Evolutionary conservation across 2,797 vertebrate genomes (phyloP).

Genomic region (Hyperoplus lanceolatus): DNA sequence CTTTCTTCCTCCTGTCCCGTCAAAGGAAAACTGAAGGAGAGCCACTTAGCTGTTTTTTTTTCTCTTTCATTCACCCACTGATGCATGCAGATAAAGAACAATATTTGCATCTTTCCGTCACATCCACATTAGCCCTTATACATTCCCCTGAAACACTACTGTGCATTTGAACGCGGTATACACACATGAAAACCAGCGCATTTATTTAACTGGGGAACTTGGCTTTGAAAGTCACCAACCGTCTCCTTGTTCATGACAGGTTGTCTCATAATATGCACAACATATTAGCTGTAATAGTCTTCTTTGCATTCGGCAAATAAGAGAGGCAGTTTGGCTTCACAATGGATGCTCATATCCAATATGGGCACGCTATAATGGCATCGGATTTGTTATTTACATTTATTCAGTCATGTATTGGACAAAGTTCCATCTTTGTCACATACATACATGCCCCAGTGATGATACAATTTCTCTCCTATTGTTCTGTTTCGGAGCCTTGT

Average conservation of each 20-base stretch:
- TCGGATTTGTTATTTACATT: neutral
- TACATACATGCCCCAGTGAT: neutral
- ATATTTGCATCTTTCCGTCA: slow-evolving; percentile 57
- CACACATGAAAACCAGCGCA: neutral
- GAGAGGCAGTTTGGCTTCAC: slow-evolving; percentile 1
- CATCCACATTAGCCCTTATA: slow-evolving; percentile 32
- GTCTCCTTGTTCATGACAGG: neutral
- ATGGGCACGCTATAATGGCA: neutral
- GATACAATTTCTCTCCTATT: neutral
- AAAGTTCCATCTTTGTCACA: neutral
- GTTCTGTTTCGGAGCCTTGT: neutral
- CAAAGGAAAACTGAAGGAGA: slow-evolving; percentile 63
- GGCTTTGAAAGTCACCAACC: slow-evolving; percentile 21
- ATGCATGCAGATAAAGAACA: slow-evolving; percentile 65
- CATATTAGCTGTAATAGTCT: neutral
- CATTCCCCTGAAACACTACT: neutral
- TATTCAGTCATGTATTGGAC: neutral
- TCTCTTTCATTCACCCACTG: slow-evolving; percentile 44
- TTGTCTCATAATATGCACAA: slow-evolving; percentile 25
- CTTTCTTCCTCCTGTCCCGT: slow-evolving; percentile 65
- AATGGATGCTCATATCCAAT: neutral
- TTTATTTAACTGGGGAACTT: neutral
- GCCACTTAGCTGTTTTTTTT: slow-evolving; percentile 61
- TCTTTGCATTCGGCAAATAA: neutral
- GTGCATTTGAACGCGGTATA: neutral